These are phyloP conservation scores for Nineta flava DNA, from an alignment of 2,888 invertebrate genomes.

Conservation along the genomic window DNA sequence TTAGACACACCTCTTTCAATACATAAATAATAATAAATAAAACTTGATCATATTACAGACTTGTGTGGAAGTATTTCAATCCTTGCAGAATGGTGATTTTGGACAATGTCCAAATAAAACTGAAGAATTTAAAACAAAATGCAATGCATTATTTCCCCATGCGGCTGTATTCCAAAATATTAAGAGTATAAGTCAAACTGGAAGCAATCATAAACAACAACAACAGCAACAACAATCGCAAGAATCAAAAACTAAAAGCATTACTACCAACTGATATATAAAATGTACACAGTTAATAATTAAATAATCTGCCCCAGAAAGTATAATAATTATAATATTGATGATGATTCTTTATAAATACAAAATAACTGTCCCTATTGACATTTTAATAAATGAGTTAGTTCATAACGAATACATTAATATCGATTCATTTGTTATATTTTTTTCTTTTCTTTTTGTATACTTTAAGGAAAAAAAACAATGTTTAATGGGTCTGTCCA, in stretches of 20 bases:
- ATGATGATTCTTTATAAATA: neutral
- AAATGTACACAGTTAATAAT: no score
- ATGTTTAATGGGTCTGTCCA: no score
- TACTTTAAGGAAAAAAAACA: no score
- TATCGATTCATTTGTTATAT: no score
- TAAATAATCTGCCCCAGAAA: no score
- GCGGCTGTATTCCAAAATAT: constrained; percentile 50
- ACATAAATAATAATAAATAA: no score
- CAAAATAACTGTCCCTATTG: constrained; percentile 1
- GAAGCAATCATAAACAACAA: constrained; percentile 18
- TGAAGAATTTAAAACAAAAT: constrained; percentile 53
- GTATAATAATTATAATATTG: no score
- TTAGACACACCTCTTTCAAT: no score
- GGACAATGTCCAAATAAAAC: constrained; percentile 53
- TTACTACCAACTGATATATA: constrained; percentile 1
- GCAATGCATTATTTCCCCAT: constrained; percentile 61
- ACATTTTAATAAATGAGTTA: neutral
- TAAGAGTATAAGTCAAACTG: constrained; percentile 13
- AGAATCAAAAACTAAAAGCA: constrained; percentile 9
- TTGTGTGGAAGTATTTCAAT: constrained; percentile 64
- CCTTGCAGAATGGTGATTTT: constrained; percentile 64
- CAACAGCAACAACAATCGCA: constrained; percentile 17
- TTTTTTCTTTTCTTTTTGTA: no score
- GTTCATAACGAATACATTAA: neutral
- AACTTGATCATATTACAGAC: no score